Base-by-base conservation (phyloP, 1,140 invertebrate species). In the Brachionus rotundiformis region DNA sequence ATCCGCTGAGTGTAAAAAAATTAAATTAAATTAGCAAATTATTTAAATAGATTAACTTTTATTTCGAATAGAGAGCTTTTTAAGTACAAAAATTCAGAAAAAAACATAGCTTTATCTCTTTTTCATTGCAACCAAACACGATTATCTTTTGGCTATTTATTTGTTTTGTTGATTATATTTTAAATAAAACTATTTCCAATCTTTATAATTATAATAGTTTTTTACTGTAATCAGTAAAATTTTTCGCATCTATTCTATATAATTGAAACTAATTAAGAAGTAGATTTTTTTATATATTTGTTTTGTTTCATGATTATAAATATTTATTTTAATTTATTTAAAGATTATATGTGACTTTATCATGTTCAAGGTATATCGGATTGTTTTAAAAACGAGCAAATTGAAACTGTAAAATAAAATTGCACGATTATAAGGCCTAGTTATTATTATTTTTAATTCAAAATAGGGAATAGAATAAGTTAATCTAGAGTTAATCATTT, bases 71-170 rank as follows among this genome's bases (percentile, higher is more conserved):
- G 47, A 54, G 47, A 54, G 47, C 47, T 54, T 1, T 16, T 54
- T 54, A 16, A 33, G 31, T 36, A 33, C 29, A 68, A 68, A 33
- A 33, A 36, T 68, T 68, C 23, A 6, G 11, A 31, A 25, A 63
- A 63, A 31, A 31, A 10, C 11, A 63, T 27, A 63, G 29, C 61
- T 29, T 63, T 29, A 63, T 36, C 33, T 68, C 16, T 68, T 68
- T 68, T 68, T 68, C 31, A 68, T 33, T 68, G 23, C 63, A 68
- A 36, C 31, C 33, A 68, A 36, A 31, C 33, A 68, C 29, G 16
- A 31, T 68, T 29, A 63, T 63, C 61, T 63, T 68, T 68, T 68
- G 63, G 63, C 63, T 33, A 68, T 68, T 68, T 68, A 36, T 68
- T 68, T 68, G 33, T 68, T 68, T 68, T 36, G 63, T 36, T 68